These are phyloP conservation scores for Takifugu rubripes DNA, from an alignment of 2,797 vertebrate genomes.

Conservation along the genomic window DNA sequence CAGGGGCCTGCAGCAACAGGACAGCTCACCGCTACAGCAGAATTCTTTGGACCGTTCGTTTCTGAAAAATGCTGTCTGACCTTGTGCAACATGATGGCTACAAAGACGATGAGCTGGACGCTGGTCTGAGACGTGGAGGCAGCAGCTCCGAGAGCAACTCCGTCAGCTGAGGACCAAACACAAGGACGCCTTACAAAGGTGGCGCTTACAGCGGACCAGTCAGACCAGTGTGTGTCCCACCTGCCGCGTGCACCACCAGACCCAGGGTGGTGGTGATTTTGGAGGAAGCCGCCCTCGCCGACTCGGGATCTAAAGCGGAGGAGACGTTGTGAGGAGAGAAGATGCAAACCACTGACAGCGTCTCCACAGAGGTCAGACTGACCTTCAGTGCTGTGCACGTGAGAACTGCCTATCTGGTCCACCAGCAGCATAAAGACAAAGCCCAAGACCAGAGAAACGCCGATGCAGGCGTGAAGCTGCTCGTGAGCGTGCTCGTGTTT, in stretches of 20 bases:
- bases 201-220: too few species aligned
- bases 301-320: conserved; percentile 84
- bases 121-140: conserved; percentile 98
- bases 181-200: neutral
- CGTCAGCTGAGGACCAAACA: conserved; percentile 81
- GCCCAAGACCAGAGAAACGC: conserved; percentile 92
- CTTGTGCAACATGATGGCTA: conserved; percentile 99
- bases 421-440: conserved; percentile 98
- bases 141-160: conserved; percentile 94
- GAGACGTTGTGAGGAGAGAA: neutral
- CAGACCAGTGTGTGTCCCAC: conserved; percentile 60
- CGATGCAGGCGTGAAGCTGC: conserved; percentile 93
- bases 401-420: conserved; percentile 95
- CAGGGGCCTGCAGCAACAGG: conserved; percentile 82
- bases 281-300: conserved; percentile 83
- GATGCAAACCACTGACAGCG: neutral
- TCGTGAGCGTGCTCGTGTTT: conserved; percentile 80
- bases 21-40: neutral
- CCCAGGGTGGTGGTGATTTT: conserved; percentile 97
- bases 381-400: conserved; percentile 91
- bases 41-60: conserved; percentile 2
- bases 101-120: conserved; percentile 98
- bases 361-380: conserved; percentile 10
- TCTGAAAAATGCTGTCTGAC: conserved; percentile 64
- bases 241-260: conserved; percentile 96